Percentiles rank a stretch among this genome's conserved stretches.
Conservation (phyloP, 2,888 invertebrate genomes). For the Parnassius glacialis region DNA sequence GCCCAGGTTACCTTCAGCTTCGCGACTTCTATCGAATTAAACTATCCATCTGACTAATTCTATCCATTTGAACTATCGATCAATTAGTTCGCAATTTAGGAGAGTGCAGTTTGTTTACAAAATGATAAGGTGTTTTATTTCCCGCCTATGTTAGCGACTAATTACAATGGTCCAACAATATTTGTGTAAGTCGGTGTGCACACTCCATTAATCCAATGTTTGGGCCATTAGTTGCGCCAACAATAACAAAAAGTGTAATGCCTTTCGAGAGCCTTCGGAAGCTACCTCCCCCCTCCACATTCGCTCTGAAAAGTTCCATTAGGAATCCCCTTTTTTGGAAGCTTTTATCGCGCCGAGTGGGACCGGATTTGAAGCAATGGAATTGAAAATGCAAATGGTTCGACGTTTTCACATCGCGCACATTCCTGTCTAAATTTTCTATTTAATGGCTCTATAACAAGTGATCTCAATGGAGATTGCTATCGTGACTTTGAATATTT, state of each 20-base stretch:
- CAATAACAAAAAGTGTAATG: conserved; percentile 24
- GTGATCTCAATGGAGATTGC: too few species aligned
- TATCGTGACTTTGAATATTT: too few species aligned
- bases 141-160: conserved; percentile 1
- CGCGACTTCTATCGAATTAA: too few species aligned
- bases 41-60: too few species aligned
- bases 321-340: conserved; percentile 22
- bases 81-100: conserved; percentile 3
- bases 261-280: conserved; percentile 9
- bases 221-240: conserved; percentile 22
- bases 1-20: too few species aligned
- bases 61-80: too few species aligned
- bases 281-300: conserved; percentile 7
- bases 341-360: conserved; percentile 15
- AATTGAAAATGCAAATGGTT: conserved; percentile 24
- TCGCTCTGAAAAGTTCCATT: conserved; percentile 25
- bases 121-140: conserved; percentile 17
- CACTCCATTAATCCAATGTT: conserved; percentile 21
- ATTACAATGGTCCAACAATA: conserved; percentile 6
- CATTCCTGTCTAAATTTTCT: conserved; percentile 14
- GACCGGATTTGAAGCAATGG: conserved; percentile 17
- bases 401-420: conserved; percentile 7
- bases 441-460: background rate
- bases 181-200: conserved; percentile 16
- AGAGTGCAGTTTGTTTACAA: conserved; percentile 9